These are phyloP conservation scores for Capromys pilorides DNA, from an alignment of 2,797 vertebrate species.

Conservation along the genomic window DNA sequence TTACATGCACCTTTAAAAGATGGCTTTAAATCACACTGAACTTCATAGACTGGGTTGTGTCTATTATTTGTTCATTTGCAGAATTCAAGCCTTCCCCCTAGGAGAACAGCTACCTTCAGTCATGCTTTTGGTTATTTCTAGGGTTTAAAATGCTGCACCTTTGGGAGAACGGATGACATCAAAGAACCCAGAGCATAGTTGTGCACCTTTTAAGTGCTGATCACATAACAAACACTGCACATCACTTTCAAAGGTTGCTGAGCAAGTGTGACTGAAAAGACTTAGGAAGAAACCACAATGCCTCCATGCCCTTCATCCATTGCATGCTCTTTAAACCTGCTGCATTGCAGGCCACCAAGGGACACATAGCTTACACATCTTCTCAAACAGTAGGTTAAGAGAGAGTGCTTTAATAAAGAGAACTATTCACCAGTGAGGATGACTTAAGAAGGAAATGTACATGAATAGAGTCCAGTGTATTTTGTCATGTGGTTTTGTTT, in stretches of 20 bases:
- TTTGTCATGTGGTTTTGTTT: slow-evolving; percentile 18
- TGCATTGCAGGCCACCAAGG: neutral
- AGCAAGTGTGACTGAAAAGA: neutral
- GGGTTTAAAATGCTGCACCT: neutral
- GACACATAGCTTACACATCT: neutral
- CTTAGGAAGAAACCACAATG: neutral
- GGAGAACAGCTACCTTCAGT: neutral
- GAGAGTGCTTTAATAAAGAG: slow-evolving; percentile 19
- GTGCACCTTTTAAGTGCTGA: neutral
- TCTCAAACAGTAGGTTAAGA: slow-evolving; percentile 42
- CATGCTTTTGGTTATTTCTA: neutral
- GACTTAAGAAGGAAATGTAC: slow-evolving; percentile 42
- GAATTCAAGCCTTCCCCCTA: neutral
- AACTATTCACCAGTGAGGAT: neutral
- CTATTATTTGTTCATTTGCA: slow-evolving; percentile 26
- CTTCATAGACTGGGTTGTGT: neutral
- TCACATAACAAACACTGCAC: neutral
- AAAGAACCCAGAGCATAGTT: neutral
- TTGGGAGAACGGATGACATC: neutral
- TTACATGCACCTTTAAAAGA: neutral
- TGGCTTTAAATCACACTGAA: neutral
- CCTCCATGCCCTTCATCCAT: neutral
- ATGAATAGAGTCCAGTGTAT: slow-evolving; percentile 33
- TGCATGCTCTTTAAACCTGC: neutral
- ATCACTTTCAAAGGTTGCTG: neutral